These are phyloP conservation scores for Ceriagrion tenellum DNA, from an alignment of 2,888 invertebrate species.

Conservation along the genomic window DNA sequence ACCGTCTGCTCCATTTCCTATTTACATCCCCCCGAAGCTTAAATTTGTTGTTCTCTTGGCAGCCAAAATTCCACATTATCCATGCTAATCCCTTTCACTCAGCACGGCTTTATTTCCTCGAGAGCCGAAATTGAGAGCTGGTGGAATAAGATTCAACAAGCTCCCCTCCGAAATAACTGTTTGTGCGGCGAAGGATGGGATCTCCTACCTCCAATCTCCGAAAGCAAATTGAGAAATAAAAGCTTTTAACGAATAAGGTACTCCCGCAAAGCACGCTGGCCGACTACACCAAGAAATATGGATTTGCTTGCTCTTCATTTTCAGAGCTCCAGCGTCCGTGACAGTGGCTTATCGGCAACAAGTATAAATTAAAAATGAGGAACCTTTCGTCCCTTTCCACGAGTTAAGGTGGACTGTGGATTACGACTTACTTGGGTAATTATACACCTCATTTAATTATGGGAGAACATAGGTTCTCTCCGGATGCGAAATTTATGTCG, in stretches of 20 bases:
- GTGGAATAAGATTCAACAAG: slow-evolving; percentile 11
- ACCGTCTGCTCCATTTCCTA: slow-evolving; percentile 44
- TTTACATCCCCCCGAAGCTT: slow-evolving; percentile 31
- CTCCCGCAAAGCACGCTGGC: neutral
- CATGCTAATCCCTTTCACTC: slow-evolving; percentile 43
- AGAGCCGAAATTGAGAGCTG: neutral
- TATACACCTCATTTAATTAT: too few relatives aligned
- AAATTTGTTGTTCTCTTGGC: slow-evolving; percentile 45
- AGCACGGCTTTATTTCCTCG: slow-evolving; percentile 47
- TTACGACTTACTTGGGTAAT: too few relatives aligned
- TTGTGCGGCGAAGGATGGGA: neutral
- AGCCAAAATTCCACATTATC: slow-evolving; percentile 31
- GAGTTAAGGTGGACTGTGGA: too few relatives aligned
- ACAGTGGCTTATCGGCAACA: too few relatives aligned
- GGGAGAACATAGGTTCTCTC: too few relatives aligned
- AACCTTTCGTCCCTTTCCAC: too few relatives aligned
- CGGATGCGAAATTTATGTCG: too few relatives aligned
- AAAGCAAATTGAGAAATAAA: neutral
- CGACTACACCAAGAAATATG: neutral
- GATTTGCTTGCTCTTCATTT: neutral
- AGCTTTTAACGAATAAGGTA: neutral
- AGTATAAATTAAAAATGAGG: too few relatives aligned
- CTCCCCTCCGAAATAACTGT: neutral
- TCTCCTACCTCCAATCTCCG: neutral
- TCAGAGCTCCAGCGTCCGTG: neutral